Percentiles rank a stretch among this genome's conserved stretches.
These are phyloP conservation scores for Caenorhabditis parvicauda DNA, from an alignment of 2,888 invertebrate genomes.

Conservation along the genomic window DNA sequence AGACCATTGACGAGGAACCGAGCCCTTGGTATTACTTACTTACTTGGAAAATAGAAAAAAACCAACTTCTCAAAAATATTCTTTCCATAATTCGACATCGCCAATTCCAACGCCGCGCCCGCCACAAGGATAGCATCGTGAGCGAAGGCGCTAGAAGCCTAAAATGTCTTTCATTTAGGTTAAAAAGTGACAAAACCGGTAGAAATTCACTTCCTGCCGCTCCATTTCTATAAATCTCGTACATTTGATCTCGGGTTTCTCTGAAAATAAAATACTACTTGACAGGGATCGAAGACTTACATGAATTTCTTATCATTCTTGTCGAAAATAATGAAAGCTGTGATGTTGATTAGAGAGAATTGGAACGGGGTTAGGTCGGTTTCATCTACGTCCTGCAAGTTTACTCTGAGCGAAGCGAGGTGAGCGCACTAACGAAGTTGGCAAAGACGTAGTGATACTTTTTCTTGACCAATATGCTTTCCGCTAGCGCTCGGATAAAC, in stretches of 20 bases:
- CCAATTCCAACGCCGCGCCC: slow-evolving; percentile 32
- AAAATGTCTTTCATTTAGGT: background rate
- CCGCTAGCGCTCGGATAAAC: slow-evolving; percentile 42
- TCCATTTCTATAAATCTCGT: slow-evolving; percentile 32
- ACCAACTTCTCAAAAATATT: slow-evolving; percentile 37
- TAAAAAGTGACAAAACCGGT: slow-evolving; percentile 7
- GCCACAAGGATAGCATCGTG: slow-evolving; percentile 50
- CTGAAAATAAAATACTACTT: slow-evolving; percentile 16
- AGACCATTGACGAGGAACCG: too few species aligned
- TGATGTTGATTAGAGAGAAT: slow-evolving; percentile 46
- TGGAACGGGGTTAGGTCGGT: slow-evolving; percentile 37
- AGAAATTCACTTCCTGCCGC: slow-evolving; percentile 16
- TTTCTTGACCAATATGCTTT: slow-evolving; percentile 41
- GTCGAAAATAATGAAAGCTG: slow-evolving; percentile 44
- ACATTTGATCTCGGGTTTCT: slow-evolving; percentile 25
- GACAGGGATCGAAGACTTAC: slow-evolving; percentile 14
- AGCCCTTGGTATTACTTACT: too few species aligned
- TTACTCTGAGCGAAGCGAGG: background rate
- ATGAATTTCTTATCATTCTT: slow-evolving; percentile 29
- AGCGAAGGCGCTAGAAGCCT: slow-evolving; percentile 43
- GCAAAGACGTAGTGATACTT: slow-evolving; percentile 50
- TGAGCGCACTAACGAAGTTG: slow-evolving; percentile 33
- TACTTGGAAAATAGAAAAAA: too few species aligned
- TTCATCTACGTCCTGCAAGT: slow-evolving; percentile 40
- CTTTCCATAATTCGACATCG: slow-evolving; percentile 26